These are phyloP conservation scores for Phyllostomus discolor DNA, from an alignment of 2,113 vertebrate species.

Conservation along the genomic window DNA sequence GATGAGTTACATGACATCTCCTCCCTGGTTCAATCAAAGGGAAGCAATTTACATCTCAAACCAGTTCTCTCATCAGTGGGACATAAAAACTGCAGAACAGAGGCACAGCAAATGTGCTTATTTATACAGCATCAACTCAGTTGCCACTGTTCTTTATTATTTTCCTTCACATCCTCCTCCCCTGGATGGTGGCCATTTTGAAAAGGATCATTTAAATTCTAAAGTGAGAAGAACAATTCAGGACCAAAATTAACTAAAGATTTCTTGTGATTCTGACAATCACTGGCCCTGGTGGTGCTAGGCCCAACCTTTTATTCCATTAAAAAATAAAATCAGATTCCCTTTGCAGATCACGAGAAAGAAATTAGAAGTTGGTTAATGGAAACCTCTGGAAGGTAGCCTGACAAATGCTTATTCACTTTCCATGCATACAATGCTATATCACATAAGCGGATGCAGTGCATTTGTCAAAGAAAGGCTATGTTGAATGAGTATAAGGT, in stretches of 20 bases:
- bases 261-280: conserved; percentile 45
- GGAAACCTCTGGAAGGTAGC: conserved; percentile 61
- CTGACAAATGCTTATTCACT: conserved; percentile 57
- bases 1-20: conserved; percentile 77
- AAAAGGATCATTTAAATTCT: conserved; percentile 60
- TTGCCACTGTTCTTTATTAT: conserved; percentile 66
- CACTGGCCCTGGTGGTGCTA: conserved; percentile 5
- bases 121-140: conserved; percentile 69
- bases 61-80: conserved; percentile 75
- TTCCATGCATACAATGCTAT: conserved; percentile 34
- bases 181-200: conserved; percentile 65
- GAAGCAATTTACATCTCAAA: conserved; percentile 78
- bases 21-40: conserved; percentile 76
- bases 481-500: conserved; percentile 52
- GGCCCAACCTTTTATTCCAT: conserved; percentile 51
- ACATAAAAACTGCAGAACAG: conserved; percentile 75
- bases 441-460: conserved; percentile 36
- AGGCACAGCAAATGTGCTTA: conserved; percentile 70
- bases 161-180: conserved; percentile 48
- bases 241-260: conserved; percentile 52
- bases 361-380: conserved; percentile 46
- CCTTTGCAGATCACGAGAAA: conserved; percentile 35
- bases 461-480: conserved; percentile 55
- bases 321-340: conserved; percentile 54
- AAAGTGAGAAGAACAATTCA: conserved; percentile 62